These are phyloP conservation scores for Euclidia mi DNA, from an alignment of 2,888 invertebrate species.

Conservation along the genomic window DNA sequence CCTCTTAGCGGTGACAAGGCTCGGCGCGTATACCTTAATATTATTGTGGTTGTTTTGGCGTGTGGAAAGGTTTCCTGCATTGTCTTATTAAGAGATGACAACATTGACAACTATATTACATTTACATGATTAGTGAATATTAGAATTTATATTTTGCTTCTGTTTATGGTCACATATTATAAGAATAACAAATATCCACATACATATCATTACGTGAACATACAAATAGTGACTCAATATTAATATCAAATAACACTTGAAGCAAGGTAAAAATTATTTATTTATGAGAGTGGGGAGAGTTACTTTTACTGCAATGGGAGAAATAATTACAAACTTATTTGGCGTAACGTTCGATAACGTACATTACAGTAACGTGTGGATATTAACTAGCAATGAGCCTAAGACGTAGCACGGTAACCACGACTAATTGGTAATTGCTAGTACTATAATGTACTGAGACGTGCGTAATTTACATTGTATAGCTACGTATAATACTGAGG, in stretches of 20 bases:
- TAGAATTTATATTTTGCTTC: constrained; percentile 13
- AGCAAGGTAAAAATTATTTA: not conserved
- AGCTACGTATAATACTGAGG: not conserved
- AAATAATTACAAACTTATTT: not conserved
- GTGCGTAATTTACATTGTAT: not conserved
- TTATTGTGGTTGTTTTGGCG: constrained; percentile 33
- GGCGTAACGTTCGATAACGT: constrained; percentile 6
- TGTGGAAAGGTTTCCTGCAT: constrained; percentile 41
- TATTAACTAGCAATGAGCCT: constrained; percentile 12
- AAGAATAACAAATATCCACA: not conserved
- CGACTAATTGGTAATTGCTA: constrained; percentile 21
- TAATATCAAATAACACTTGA: not conserved
- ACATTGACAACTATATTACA: constrained; percentile 36
- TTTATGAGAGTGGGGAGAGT: not conserved
- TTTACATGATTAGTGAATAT: too few relatives aligned
- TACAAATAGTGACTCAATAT: not conserved
- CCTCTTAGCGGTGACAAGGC: constrained; percentile 43
- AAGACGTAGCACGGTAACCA: constrained; percentile 12
- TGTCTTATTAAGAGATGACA: constrained; percentile 20
- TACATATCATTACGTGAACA: too few relatives aligned
- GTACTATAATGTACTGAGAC: not conserved
- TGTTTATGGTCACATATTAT: not conserved
- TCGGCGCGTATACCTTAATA: constrained; percentile 30
- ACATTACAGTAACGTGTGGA: constrained; percentile 16
- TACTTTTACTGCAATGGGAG: constrained; percentile 5